These are phyloP conservation scores for Salvator merianae DNA, from an alignment of 2,113 vertebrate genomes.

Conservation along the genomic window DNA sequence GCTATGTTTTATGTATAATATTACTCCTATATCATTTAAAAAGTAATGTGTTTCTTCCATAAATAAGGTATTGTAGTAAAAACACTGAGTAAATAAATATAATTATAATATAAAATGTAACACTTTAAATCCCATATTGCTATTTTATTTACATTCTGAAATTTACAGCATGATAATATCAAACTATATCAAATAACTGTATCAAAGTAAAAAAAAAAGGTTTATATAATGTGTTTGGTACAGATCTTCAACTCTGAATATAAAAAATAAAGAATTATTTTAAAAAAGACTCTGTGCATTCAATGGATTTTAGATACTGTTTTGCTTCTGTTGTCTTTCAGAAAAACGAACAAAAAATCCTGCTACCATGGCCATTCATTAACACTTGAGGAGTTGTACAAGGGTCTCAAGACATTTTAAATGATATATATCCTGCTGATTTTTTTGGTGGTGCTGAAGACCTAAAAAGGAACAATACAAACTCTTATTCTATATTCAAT, in stretches of 20 bases:
- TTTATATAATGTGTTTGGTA: not conserved
- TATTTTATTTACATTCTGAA: not conserved
- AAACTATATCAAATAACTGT: not conserved
- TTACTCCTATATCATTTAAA: not conserved
- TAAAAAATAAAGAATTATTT: conserved; percentile 6
- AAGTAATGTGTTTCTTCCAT: not conserved
- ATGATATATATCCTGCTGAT: conserved; percentile 77
- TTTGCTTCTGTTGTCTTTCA: not conserved
- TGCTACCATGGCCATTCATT: conserved; percentile 7
- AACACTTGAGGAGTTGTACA: conserved; percentile 80
- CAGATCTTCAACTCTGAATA: not conserved
- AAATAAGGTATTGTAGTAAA: conserved; percentile 12
- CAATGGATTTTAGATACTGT: conserved; percentile 22
- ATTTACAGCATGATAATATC: not conserved
- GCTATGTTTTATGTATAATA: not conserved
- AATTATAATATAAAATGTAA: conserved; percentile 49
- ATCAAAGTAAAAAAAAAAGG: conserved; percentile 49
- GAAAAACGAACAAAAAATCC: not conserved
- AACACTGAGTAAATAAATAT: conserved; percentile 18
- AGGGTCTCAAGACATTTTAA: conserved; percentile 90
- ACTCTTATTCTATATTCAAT: not conserved
- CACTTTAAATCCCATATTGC: conserved; percentile 16
- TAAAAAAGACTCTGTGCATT: not conserved
- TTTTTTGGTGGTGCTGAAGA: conserved; percentile 67
- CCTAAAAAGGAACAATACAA: conserved; percentile 66